These are phyloP conservation scores for Neria commutata DNA, from an alignment of 2,888 invertebrate species.

Conservation along the genomic window DNA sequence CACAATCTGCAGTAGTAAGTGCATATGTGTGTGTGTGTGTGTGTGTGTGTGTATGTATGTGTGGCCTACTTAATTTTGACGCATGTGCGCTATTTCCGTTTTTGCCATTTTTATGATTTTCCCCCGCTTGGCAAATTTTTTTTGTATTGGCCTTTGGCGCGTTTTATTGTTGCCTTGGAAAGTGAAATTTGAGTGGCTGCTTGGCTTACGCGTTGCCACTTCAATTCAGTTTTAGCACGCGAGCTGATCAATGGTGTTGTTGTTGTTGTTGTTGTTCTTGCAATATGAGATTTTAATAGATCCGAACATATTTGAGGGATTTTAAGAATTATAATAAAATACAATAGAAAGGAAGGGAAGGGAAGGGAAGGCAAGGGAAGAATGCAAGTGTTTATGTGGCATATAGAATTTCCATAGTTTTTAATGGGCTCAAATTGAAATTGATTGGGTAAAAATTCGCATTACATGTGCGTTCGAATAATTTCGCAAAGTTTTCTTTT, in stretches of 20 bases:
- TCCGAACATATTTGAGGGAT: background rate
- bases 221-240: background rate
- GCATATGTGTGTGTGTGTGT: background rate
- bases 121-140: conserved; percentile 4
- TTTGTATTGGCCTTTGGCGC: conserved; percentile 11
- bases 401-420: too few species aligned
- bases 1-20: background rate
- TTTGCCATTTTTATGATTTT: conserved; percentile 11
- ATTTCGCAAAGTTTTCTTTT: too few species aligned
- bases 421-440: too few species aligned
- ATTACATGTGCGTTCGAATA: too few species aligned
- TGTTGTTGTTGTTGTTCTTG: background rate
- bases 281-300: background rate
- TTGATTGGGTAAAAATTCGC: too few species aligned
- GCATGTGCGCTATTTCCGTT: conserved; percentile 1
- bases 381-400: too few species aligned
- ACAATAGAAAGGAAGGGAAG: background rate
- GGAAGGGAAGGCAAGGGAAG: background rate
- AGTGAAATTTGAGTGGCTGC: conserved; percentile 42
- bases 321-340: too few species aligned
- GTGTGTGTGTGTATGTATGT: conserved; percentile 13
- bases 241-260: too few species aligned
- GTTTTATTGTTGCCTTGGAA: conserved; percentile 33
- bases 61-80: conserved; percentile 38
- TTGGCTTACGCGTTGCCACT: too few species aligned